A percentile compares a stretch with the other conserved stretches of the same genome.
Conservation (phyloP, 2,888 invertebrate genomes). For the Masnerella sp. region DNA sequence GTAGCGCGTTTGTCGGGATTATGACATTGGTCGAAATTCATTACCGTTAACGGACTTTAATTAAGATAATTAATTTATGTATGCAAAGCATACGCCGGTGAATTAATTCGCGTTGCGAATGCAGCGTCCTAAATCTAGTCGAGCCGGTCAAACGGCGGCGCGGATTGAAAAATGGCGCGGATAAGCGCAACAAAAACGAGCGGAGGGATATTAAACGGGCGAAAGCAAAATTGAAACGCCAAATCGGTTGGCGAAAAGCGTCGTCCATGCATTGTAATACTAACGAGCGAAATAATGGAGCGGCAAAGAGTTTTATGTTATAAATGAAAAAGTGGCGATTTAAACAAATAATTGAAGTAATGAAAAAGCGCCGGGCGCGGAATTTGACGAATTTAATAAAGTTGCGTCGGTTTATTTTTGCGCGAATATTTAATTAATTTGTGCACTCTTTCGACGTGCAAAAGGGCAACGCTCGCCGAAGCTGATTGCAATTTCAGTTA, state of each 20-base stretch:
- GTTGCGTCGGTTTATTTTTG: constrained; percentile 22
- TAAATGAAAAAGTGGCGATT: constrained; percentile 25
- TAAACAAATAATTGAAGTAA: constrained; percentile 29
- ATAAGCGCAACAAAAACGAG: background rate
- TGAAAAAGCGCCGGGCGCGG: constrained; percentile 17
- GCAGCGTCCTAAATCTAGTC: constrained; percentile 24
- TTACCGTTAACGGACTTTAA: constrained; percentile 45
- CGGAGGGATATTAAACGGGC: too few relatives aligned
- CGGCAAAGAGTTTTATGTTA: background rate
- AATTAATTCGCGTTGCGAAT: constrained; percentile 26
- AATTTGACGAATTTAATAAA: constrained; percentile 27
- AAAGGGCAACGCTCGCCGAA: background rate
- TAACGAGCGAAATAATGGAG: constrained; percentile 30
- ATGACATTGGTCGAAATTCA: constrained; percentile 43
- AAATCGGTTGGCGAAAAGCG: constrained; percentile 13
- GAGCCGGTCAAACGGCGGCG: background rate
- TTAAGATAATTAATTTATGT: constrained; percentile 47
- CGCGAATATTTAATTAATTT: constrained; percentile 24
- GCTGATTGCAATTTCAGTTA: too few relatives aligned
- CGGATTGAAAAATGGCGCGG: constrained; percentile 4
- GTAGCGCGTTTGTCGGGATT: constrained; percentile 10
- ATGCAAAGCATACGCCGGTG: constrained; percentile 34
- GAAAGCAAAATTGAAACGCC: constrained; percentile 20
- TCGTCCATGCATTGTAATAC: constrained; percentile 13
- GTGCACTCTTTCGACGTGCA: constrained; percentile 7